A percentile compares a stretch with the other conserved stretches of the same genome.
phyloP scores from a whole-genome alignment of 2,797 vertebrate species.

The Labroides dimidiatus region DNA sequence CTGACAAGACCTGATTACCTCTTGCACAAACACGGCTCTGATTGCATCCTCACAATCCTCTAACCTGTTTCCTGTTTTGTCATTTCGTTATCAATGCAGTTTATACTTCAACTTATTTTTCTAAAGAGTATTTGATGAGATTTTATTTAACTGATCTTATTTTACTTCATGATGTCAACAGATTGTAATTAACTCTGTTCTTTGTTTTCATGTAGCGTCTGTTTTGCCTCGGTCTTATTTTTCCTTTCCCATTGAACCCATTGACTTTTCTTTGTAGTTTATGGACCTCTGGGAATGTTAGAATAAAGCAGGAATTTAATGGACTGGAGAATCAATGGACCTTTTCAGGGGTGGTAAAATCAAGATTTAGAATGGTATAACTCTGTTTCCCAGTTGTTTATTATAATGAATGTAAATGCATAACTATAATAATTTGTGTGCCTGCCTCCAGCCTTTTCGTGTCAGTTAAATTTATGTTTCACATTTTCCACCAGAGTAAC shows the following conservation, averaged over 20 bases:
- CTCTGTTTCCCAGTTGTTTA: neutral
- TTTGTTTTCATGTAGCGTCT: neutral
- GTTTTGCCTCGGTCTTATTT: neutral
- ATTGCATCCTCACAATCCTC: neutral
- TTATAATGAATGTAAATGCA: neutral
- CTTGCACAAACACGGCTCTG: conserved; percentile 9
- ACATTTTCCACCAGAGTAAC: too few relatives aligned
- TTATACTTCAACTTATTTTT: too few relatives aligned
- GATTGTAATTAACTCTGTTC: neutral
- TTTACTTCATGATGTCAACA: too few relatives aligned
- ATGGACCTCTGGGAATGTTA: conserved; percentile 3
- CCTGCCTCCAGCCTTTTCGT: neutral
- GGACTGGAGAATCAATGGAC: conserved; percentile 9
- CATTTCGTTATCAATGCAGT: neutral
- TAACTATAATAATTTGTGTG: neutral
- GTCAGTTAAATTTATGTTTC: neutral
- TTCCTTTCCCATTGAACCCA: neutral
- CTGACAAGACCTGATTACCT: conserved; percentile 20
- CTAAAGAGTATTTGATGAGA: too few relatives aligned
- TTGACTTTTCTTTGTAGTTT: conserved; percentile 2
- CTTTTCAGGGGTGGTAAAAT: conserved; percentile 12
- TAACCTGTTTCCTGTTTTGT: neutral
- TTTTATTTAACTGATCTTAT: neutral
- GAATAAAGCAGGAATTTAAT: neutral
- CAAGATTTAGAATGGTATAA: neutral